Percentiles rank a stretch among this genome's conserved stretches.
Conservation (phyloP, 2,113 vertebrate genomes). For the Thamnaconus septentrionalis region DNA sequence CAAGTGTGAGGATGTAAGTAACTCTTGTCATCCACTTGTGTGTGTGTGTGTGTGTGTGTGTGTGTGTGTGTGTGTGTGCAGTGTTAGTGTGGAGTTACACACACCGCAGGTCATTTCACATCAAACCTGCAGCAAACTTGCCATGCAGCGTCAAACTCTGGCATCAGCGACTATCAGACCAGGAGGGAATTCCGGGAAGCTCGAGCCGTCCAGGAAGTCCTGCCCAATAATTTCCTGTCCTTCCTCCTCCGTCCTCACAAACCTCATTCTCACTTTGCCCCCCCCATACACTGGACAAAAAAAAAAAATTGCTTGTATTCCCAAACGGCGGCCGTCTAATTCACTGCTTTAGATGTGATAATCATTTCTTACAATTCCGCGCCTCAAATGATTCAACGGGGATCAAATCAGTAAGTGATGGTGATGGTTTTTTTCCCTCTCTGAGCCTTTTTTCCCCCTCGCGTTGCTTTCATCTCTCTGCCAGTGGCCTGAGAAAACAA, state of each 20-base stretch:
- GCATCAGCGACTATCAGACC: too few relatives aligned
- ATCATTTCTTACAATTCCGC: conserved; percentile 12
- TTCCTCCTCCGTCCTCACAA: background rate
- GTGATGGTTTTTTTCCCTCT: background rate
- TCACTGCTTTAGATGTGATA: conserved; percentile 2
- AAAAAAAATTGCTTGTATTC: background rate
- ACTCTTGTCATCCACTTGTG: too few relatives aligned
- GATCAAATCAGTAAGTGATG: background rate
- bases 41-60: too few relatives aligned
- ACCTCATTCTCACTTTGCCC: conserved; percentile 1
- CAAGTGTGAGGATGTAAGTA: too few relatives aligned
- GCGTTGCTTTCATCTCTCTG: background rate
- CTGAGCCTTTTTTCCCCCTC: background rate
- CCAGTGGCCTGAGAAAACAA: background rate
- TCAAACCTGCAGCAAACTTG: too few relatives aligned
- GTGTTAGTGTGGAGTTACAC: too few relatives aligned
- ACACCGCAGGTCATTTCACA: too few relatives aligned
- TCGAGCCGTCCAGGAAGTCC: background rate
- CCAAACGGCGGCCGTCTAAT: background rate
- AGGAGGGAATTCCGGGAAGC: too few relatives aligned
- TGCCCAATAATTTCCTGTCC: background rate
- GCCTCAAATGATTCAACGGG: conserved; percentile 4
- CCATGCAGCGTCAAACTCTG: too few relatives aligned
- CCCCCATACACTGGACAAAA: too few relatives aligned
- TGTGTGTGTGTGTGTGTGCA: too few relatives aligned